phyloP scores from a whole-genome alignment of 2,888 invertebrate genomes.

The Venusia cambrica region DNA sequence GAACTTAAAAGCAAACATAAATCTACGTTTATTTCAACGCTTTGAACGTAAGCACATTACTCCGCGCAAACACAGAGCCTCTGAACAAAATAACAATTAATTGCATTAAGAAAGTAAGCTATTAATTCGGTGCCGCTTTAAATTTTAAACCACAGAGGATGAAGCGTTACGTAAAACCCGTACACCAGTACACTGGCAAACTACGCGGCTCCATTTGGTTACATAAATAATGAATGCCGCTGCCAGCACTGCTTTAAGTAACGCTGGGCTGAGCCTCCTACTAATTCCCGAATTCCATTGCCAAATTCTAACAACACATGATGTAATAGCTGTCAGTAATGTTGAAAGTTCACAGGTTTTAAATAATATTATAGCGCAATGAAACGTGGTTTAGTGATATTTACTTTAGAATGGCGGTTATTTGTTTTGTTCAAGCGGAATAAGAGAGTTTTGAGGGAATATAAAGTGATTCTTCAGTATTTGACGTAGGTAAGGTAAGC shows the following conservation, averaged over 20 bases:
- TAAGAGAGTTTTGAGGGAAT: slow-evolving; percentile 51
- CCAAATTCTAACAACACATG: too few species aligned
- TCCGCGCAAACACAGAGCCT: background rate
- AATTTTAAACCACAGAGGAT: slow-evolving; percentile 30
- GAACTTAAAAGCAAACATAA: too few species aligned
- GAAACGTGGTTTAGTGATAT: slow-evolving; percentile 42
- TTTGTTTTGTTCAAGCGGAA: slow-evolving; percentile 49
- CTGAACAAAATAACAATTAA: slow-evolving; percentile 22
- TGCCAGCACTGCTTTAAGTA: slow-evolving; percentile 26
- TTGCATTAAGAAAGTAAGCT: slow-evolving; percentile 20
- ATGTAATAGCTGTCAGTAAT: too few species aligned
- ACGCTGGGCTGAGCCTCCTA: too few species aligned
- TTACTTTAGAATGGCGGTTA: slow-evolving; percentile 36
- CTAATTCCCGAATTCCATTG: too few species aligned
- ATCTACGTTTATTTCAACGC: background rate
- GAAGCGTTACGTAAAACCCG: slow-evolving; percentile 29
- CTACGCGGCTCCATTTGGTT: slow-evolving; percentile 32
- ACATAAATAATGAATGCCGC: slow-evolving; percentile 33
- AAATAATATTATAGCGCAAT: too few species aligned
- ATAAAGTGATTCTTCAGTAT: slow-evolving; percentile 50
- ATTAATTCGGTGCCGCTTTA: slow-evolving; percentile 23
- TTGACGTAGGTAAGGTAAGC: slow-evolving; percentile 16
- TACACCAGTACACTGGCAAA: slow-evolving; percentile 31
- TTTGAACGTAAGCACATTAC: background rate
- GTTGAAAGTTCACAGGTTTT: too few species aligned